Conservation (phyloP, 2,797 vertebrate genomes). For the Selene dorsalis region DNA sequence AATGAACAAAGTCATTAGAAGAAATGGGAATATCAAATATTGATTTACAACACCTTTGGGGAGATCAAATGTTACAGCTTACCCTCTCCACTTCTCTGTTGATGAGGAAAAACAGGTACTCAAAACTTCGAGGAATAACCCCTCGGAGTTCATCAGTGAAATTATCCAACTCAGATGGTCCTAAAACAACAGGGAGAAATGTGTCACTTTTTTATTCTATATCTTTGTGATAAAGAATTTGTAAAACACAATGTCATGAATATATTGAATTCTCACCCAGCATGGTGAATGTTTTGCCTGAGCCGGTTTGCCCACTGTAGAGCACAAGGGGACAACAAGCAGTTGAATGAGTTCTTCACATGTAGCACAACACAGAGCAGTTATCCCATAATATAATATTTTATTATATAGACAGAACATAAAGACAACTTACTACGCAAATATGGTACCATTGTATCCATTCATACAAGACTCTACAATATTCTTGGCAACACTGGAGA, state of each 20-base stretch:
- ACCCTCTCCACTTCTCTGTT: constrained; percentile 94
- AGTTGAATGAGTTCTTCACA: not conserved
- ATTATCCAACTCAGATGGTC: constrained; percentile 92
- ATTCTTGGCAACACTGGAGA: constrained; percentile 92
- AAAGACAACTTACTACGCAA: constrained; percentile 93
- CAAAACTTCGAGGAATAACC: constrained; percentile 97
- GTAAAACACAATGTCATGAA: not conserved
- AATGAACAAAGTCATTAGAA: constrained; percentile 11
- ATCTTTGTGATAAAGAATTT: not conserved
- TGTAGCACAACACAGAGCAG: not conserved
- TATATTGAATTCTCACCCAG: constrained; percentile 87
- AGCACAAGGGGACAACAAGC: constrained; percentile 22
- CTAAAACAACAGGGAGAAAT: constrained; percentile 71
- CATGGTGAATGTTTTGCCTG: constrained; percentile 99
- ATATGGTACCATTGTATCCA: constrained; percentile 98
- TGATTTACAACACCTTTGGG: not conserved
- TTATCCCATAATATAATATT: not conserved
- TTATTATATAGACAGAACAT: not conserved
- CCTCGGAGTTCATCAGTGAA: constrained; percentile 95
- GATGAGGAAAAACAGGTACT: constrained; percentile 96
- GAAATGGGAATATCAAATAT: not conserved
- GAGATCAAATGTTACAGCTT: constrained; percentile 37
- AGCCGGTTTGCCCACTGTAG: constrained; percentile 94
- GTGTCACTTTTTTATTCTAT: not conserved
- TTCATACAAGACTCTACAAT: constrained; percentile 97